Evolutionary conservation across 2,113 vertebrate species (phyloP).

Genomic region (Ciconia maguari): DNA sequence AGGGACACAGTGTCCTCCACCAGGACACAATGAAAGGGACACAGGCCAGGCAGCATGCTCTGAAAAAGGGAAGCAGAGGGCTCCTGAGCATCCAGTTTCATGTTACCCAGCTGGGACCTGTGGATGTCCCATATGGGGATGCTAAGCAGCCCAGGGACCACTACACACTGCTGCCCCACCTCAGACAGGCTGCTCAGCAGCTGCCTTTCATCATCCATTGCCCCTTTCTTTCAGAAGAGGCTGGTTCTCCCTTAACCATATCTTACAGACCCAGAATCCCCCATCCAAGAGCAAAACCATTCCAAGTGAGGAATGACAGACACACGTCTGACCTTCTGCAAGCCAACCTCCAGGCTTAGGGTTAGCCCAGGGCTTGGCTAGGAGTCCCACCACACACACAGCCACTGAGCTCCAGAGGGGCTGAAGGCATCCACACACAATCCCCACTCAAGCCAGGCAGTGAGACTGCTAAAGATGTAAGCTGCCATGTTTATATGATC

Average conservation of each 20-base stretch:
- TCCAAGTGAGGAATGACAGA: neutral
- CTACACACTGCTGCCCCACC: neutral
- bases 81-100: neutral
- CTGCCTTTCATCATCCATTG: neutral
- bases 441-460: neutral
- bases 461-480: neutral
- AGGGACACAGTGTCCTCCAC: neutral
- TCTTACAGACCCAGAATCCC: neutral
- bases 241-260: neutral
- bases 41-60: neutral
- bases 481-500: neutral
- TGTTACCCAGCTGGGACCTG: neutral
- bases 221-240: neutral
- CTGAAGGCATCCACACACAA: rapidly evolving
- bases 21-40: neutral
- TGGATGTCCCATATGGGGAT: neutral
- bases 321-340: neutral
- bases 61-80: neutral
- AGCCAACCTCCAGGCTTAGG: neutral
- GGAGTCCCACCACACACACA: neutral
- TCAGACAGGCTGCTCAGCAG: neutral
- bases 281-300: neutral
- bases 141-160: neutral
- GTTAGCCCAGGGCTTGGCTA: neutral
- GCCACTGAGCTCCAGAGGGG: neutral